Conservation (phyloP, 2,888 invertebrate species). For the Willowsia nigromaculata region DNA sequence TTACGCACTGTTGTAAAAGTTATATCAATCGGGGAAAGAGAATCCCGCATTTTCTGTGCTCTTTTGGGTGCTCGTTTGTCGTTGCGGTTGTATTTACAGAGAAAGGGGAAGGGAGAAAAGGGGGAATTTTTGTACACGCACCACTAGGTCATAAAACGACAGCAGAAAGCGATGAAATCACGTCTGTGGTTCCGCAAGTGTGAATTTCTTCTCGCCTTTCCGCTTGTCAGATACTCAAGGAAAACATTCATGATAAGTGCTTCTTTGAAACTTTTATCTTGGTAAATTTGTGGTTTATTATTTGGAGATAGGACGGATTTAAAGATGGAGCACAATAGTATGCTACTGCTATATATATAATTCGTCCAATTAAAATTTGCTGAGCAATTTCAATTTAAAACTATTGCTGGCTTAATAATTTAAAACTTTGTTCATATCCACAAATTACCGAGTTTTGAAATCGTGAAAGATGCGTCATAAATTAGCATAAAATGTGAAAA, state of each 20-base stretch:
- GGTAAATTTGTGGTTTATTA: background rate
- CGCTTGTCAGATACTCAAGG: constrained; percentile 70
- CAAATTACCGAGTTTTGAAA: no score
- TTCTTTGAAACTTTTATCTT: background rate
- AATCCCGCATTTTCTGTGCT: background rate
- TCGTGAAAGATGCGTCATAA: no score
- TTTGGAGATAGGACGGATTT: no score
- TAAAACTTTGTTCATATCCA: no score
- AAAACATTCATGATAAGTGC: background rate
- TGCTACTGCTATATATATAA: no score
- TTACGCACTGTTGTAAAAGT: background rate
- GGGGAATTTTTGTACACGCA: constrained; percentile 47
- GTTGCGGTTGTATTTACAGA: background rate
- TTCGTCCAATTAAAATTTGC: no score
- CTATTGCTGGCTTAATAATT: no score
- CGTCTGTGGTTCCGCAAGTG: constrained; percentile 76
- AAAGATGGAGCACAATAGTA: no score
- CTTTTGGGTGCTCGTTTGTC: background rate
- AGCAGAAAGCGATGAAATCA: constrained; percentile 63
- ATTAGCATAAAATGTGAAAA: no score
- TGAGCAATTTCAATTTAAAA: no score
- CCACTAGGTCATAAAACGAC: constrained; percentile 62
- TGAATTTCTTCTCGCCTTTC: constrained; percentile 77
- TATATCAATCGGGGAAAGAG: background rate
- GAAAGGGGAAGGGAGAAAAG: constrained; percentile 42